Evolutionary conservation across 1,140 invertebrate genomes (phyloP), one percentile per base, ranked within the genome.

Genomic region (Pectinophora gossypiella): DNA sequence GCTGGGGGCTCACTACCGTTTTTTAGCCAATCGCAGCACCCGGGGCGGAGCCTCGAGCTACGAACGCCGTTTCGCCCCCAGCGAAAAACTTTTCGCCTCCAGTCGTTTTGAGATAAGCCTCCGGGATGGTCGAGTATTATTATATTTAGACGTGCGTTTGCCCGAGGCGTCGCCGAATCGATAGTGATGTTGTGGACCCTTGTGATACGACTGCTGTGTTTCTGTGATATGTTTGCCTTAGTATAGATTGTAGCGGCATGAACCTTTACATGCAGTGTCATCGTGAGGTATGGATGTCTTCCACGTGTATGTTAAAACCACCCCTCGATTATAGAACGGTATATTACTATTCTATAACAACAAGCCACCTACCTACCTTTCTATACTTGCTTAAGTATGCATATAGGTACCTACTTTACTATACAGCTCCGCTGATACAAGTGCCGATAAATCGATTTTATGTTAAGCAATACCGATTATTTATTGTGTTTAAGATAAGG

Each of bases 61-160:
- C 74, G 71, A 69, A 54, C 68, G 61, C 64, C 68, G 69, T 82
- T 85, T 85, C 77, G 81, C 83, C 83, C 83, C 77, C 77, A 85
- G 81, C 80, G 60, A 86, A 86, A 86, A 75, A 69, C 81, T 86
- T 82, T 85, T 86, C 71, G 83, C 83, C 83, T 83, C 59, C 83
- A 85, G 83, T 86, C 83, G 83, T 86, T 83, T 86, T 78, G 77
- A 74, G 83, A 86, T 86, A 86, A 85, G 81, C 81, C 83, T 67
- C 58, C 69, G 77, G 83, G 79, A 86, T 86, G 83, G 83, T 82
- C 81, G 81, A 74, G 76, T 84, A 83, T 84, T 84, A 86, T 83
- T 83, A 82, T 72, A 73, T 82, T 76, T 68, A 51, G 61, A 72
- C 72, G 78, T n/a, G n/a, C 76, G 74, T 64, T 56, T 51, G 77